Evolutionary conservation across 2,797 vertebrate genomes (phyloP), one percentile per base, ranked within the genome.

Genomic region (Macropus fuliginosus): DNA sequence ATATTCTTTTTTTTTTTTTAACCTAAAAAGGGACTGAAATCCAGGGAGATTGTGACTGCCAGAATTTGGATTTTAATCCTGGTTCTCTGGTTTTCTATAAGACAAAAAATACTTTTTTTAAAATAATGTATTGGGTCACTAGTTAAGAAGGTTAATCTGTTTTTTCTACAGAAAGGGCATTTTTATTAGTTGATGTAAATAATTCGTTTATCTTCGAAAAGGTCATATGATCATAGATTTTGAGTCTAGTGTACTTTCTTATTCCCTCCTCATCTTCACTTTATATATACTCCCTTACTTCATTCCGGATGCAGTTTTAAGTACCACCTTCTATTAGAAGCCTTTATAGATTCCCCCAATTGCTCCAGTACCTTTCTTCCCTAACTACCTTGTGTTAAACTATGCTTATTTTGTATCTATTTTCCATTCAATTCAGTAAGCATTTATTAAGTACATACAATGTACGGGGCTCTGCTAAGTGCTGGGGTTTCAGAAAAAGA

Each of bases 361-460:
- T n/a, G 34, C 62, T 66, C 46, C 46, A n/a, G 4, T 5, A 66
- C 34, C 14, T 6, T n/a, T 5, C 62, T 66, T 66, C 34, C 34
- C 34, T 18, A 66, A 66, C 59, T 59, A 59, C 28, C 3, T n/a
- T 62, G 12, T 66, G 13, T 66, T n/a, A 66, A 18, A n/a, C 4
- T 66, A n/a, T 62, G 59, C 31, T 62, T 62, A 57, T 57, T 62
- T 62, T 62, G 59, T 55, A 91, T 74, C 91, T 91, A 52, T 55
- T 93, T 62, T 62, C 34, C 56, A 54, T 92, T 92, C 6, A 91
- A 10, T 95, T 90, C 54, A 90, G 2, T 94, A 91, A 91, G 11
- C 91, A 56, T 91, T 91, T 92, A 95, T 91, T 90, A 55, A 93
- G 9, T 24, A 93, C 52, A 31, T 94, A 81, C 31, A 89, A 0